Conservation (phyloP, 92 coral and sea anemone species). For the Plumapathes pennacea region DNA sequence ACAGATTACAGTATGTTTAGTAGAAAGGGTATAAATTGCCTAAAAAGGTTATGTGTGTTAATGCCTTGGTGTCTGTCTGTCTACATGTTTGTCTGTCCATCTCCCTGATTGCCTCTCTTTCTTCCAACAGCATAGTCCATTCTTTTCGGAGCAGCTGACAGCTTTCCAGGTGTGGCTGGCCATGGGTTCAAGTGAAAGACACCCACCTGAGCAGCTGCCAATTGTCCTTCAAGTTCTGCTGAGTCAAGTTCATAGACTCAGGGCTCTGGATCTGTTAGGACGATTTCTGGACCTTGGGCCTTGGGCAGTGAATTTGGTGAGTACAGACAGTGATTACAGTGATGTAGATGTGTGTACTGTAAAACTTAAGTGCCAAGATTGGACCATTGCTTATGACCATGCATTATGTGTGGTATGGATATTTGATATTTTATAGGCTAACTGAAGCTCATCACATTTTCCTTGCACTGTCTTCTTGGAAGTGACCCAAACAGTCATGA, state of each 20-base stretch:
- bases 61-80: too few species aligned
- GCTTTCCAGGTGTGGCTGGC: slow-evolving; percentile 99
- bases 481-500: too few species aligned
- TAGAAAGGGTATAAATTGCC: too few species aligned
- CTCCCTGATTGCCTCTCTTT: neutral
- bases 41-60: too few species aligned
- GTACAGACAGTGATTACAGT: too few species aligned
- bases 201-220: slow-evolving; percentile 95
- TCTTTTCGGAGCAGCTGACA: slow-evolving; percentile 91
- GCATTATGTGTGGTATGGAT: too few species aligned
- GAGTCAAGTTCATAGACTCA: slow-evolving; percentile 95
- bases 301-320: slow-evolving; percentile 97
- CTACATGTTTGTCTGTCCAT: too few species aligned
- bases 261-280: slow-evolving; percentile 91
- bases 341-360: too few species aligned
- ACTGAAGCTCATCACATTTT: neutral
- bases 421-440: neutral
- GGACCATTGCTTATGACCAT: too few species aligned
- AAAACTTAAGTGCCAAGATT: too few species aligned
- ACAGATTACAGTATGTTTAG: too few species aligned
- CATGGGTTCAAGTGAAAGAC: slow-evolving; percentile 81
- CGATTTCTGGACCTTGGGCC: slow-evolving; percentile 94
- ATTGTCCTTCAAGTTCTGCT: slow-evolving; percentile 92
- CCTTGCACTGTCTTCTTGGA: too few species aligned
- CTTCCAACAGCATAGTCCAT: slow-evolving; percentile 76